A percentile compares a stretch with the other conserved stretches of the same genome.
Evolutionary conservation across 2,888 invertebrate genomes (phyloP).

Genomic region (Venustoraphidia nigricollis): DNA sequence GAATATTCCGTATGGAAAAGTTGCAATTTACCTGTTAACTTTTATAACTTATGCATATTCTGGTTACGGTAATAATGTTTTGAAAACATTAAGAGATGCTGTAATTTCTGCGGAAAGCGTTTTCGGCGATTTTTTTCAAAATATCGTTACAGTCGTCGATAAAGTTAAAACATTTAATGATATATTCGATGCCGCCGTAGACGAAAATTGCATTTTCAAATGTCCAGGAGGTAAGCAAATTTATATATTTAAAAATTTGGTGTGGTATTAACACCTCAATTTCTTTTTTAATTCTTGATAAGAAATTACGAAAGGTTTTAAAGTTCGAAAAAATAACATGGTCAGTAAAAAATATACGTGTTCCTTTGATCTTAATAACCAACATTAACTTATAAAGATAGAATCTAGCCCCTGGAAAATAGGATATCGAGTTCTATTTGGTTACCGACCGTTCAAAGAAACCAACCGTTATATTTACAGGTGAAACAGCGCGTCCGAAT

Average conservation of each 20-base stretch:
- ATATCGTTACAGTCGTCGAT: constrained; percentile 55
- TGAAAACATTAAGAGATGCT: constrained; percentile 61
- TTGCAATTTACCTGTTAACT: constrained; percentile 56
- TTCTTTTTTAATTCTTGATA: too few species aligned
- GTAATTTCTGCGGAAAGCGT: constrained; percentile 66
- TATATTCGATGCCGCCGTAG: constrained; percentile 70
- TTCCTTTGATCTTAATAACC: too few species aligned
- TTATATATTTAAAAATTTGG: neutral
- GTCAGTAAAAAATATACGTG: too few species aligned
- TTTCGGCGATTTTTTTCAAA: constrained; percentile 61
- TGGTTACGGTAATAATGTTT: constrained; percentile 61
- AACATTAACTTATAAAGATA: too few species aligned
- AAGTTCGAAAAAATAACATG: too few species aligned
- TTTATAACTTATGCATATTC: constrained; percentile 67
- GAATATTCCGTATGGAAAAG: constrained; percentile 62
- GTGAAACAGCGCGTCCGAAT: constrained; percentile 48
- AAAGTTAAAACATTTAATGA: constrained; percentile 64
- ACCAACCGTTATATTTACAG: constrained; percentile 27
- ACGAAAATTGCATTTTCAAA: constrained; percentile 62
- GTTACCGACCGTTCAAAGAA: too few species aligned
- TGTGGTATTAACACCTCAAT: too few species aligned
- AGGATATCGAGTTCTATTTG: neutral
- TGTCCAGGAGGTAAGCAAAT: constrained; percentile 52
- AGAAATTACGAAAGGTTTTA: too few species aligned
- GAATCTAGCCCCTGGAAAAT: neutral